phyloP scores from a whole-genome alignment of 2,888 invertebrate genomes.

The Parnassius smintheus region DNA sequence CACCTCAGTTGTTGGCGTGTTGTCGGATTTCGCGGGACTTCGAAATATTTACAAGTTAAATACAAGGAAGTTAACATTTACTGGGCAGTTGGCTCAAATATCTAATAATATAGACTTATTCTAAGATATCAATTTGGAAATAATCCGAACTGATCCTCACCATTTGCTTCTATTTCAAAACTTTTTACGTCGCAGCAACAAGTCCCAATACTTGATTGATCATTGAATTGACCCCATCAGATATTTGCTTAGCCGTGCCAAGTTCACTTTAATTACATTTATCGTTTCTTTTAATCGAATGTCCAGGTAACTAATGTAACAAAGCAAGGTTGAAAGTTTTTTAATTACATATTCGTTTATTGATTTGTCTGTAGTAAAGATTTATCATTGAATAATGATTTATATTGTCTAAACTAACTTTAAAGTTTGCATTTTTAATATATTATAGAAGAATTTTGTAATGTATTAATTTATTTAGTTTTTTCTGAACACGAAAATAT shows the following conservation, averaged over 20 bases:
- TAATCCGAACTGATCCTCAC: conserved; percentile 18
- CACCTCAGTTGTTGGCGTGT: too few species aligned
- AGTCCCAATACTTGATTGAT: conserved; percentile 62
- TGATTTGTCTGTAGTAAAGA: conserved; percentile 21
- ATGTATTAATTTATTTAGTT: neutral
- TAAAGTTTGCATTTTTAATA: neutral
- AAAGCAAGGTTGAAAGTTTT: conserved; percentile 26
- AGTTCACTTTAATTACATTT: conserved; percentile 60
- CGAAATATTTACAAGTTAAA: too few species aligned
- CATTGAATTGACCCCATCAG: conserved; percentile 57
- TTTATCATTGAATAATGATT: conserved; percentile 22
- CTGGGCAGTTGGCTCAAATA: too few species aligned
- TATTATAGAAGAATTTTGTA: neutral
- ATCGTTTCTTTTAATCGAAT: conserved; percentile 44
- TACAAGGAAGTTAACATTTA: too few species aligned
- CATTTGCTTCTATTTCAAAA: conserved; percentile 36
- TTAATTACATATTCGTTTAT: conserved; percentile 20
- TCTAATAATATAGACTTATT: neutral
- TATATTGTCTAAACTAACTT: neutral
- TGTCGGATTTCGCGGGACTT: too few species aligned
- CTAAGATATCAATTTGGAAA: neutral
- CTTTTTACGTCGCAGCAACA: conserved; percentile 38
- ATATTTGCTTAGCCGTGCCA: conserved; percentile 60
- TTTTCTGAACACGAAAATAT: too few species aligned
- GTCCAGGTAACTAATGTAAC: conserved; percentile 24